These are phyloP conservation scores for Paedocypris sp. DNA, from an alignment of 2,113 vertebrate species.

Conservation along the genomic window DNA sequence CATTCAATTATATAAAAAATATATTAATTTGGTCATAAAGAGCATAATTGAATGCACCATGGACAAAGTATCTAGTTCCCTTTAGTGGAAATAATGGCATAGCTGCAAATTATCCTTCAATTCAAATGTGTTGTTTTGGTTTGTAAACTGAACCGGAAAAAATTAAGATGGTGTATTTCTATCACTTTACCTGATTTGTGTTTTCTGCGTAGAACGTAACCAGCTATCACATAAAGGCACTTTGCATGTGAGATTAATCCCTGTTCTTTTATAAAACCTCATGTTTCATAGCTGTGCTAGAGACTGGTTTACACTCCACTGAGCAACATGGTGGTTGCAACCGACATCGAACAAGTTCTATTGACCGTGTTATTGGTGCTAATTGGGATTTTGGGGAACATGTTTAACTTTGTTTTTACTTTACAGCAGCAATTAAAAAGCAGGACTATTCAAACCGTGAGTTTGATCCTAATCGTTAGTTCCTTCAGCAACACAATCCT, in stretches of 20 bases:
- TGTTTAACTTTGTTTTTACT: constrained; percentile 28
- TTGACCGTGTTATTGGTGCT: not conserved
- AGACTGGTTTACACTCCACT: not conserved
- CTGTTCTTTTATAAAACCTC: constrained; percentile 5
- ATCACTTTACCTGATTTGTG: constrained; percentile 23
- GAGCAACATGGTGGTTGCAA: not conserved
- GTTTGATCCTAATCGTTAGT: constrained; percentile 30
- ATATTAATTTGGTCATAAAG: too few relatives aligned
- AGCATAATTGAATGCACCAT: too few relatives aligned
- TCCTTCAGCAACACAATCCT: constrained; percentile 34
- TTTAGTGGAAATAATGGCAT: not conserved
- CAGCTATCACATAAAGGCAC: not conserved
- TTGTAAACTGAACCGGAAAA: not conserved
- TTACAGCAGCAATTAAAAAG: constrained; percentile 22
- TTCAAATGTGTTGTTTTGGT: not conserved
- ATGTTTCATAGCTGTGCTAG: not conserved
- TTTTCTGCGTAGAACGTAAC: constrained; percentile 7
- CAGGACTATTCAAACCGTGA: not conserved
- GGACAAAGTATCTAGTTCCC: not conserved
- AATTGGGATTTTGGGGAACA: constrained; percentile 30
- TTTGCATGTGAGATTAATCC: constrained; percentile 32
- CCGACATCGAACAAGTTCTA: not conserved
- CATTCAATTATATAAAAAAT: too few relatives aligned
- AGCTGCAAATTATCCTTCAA: too few relatives aligned
- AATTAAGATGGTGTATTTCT: not conserved